Conservation (phyloP, 1,140 invertebrate genomes). For the Hermetia illucens region DNA sequence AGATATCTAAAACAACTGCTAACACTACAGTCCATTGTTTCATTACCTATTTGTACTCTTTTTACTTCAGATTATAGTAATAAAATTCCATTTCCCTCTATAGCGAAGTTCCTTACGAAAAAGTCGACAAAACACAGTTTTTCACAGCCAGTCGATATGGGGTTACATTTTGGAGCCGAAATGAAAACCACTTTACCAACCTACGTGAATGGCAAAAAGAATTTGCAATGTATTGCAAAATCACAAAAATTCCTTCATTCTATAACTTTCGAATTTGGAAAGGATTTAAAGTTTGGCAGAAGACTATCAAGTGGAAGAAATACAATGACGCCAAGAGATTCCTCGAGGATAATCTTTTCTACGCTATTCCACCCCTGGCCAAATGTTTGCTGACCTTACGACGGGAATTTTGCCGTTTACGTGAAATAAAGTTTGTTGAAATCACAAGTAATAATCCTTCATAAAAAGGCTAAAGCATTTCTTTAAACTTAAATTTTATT, state of each 20-base stretch:
- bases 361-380: slow-evolving; percentile 53
- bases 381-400: slow-evolving; percentile 52
- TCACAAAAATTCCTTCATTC: slow-evolving; percentile 58
- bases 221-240: slow-evolving; percentile 47
- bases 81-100: not conserved
- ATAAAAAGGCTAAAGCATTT: not conserved
- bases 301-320: slow-evolving; percentile 56
- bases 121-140: slow-evolving; percentile 44
- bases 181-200: slow-evolving; percentile 51
- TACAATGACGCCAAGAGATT: slow-evolving; percentile 39
- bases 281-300: slow-evolving; percentile 65
- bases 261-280: slow-evolving; percentile 63
- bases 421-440: slow-evolving; percentile 43
- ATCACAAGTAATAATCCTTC: slow-evolving; percentile 11
- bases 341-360: slow-evolving; percentile 53
- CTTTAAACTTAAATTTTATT: not conserved
- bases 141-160: slow-evolving; percentile 53
- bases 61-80: too few relatives aligned
- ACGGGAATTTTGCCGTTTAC: slow-evolving; percentile 51
- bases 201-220: slow-evolving; percentile 54
- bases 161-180: slow-evolving; percentile 47
- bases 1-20: too few relatives aligned
- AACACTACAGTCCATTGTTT: too few relatives aligned
- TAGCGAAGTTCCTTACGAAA: slow-evolving; percentile 46
- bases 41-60: too few relatives aligned